Evolutionary conservation across 2,113 vertebrate species (phyloP).

Genomic region (Pelecanus crispus): DNA sequence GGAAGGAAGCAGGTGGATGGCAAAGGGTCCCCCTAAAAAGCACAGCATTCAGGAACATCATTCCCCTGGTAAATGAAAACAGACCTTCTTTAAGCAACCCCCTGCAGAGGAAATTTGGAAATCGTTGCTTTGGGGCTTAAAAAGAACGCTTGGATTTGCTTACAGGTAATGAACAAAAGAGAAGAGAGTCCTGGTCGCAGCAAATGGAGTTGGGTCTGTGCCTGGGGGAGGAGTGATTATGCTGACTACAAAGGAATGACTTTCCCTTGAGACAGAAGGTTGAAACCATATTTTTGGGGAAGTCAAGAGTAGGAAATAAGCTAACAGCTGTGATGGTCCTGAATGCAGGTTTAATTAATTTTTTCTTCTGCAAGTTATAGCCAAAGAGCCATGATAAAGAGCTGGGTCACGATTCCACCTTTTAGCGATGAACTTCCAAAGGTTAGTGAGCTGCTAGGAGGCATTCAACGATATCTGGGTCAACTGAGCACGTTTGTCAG

Average conservation of each 20-base stretch:
- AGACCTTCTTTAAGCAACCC: background rate
- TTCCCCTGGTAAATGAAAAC: slow-evolving; percentile 34
- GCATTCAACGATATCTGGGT: background rate
- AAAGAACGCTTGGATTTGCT: slow-evolving; percentile 7
- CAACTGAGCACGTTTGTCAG: background rate
- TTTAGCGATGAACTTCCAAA: background rate
- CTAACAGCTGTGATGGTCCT: slow-evolving; percentile 36
- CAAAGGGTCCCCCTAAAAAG: background rate
- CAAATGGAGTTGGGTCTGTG: slow-evolving; percentile 21
- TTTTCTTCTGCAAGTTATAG: background rate
- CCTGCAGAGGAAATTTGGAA: slow-evolving; percentile 51
- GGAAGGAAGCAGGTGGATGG: slow-evolving; percentile 21
- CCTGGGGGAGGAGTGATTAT: slow-evolving; percentile 44
- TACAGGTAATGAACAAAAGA: slow-evolving; percentile 55
- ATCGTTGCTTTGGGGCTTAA: slow-evolving; percentile 35
- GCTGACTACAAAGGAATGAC: slow-evolving; percentile 21
- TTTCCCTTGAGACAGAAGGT: slow-evolving; percentile 49
- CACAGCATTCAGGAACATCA: slow-evolving; percentile 17
- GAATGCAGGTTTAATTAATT: slow-evolving; percentile 35
- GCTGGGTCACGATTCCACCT: background rate
- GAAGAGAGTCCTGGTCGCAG: background rate
- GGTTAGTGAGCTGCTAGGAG: background rate
- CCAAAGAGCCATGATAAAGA: slow-evolving; percentile 28
- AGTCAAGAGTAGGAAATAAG: slow-evolving; percentile 16
- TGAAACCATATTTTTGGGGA: slow-evolving; percentile 35